Conservation (phyloP, 2,888 invertebrate species). For the Ptilodon capucinus region DNA sequence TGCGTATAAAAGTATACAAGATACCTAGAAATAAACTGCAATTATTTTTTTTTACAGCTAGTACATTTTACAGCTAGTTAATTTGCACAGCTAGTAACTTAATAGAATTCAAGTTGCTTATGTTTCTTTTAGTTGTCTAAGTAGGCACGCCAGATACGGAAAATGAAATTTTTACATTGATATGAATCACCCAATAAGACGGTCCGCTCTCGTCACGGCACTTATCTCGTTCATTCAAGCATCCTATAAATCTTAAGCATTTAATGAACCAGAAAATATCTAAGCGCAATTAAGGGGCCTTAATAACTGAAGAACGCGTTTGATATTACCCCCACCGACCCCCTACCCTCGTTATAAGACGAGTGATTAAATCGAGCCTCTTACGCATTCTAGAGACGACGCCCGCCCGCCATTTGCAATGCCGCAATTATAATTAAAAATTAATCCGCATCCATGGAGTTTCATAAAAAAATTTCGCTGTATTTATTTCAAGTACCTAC, state of each 20-base stretch:
- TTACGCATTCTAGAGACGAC: slow-evolving; percentile 65
- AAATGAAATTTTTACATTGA: slow-evolving; percentile 16
- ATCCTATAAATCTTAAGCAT: slow-evolving; percentile 60
- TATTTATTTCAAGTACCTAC: slow-evolving; percentile 43
- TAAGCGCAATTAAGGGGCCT: slow-evolving; percentile 65
- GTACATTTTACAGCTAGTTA: too few relatives aligned
- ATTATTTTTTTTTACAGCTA: too few relatives aligned
- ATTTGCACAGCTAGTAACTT: too few relatives aligned
- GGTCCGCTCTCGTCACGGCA: slow-evolving; percentile 40
- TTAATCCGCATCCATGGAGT: slow-evolving; percentile 62
- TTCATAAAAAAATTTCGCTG: slow-evolving; percentile 39
- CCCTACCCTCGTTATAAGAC: slow-evolving; percentile 65
- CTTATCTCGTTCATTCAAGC: slow-evolving; percentile 43
- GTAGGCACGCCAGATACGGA: slow-evolving; percentile 15
- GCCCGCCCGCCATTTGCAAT: slow-evolving; percentile 59
- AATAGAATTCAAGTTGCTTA: slow-evolving; percentile 1
- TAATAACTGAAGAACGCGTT: slow-evolving; percentile 74
- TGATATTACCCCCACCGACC: slow-evolving; percentile 56
- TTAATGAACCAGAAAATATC: slow-evolving; percentile 71
- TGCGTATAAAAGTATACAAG: too few relatives aligned
- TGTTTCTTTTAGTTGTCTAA: not conserved
- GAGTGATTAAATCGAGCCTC: slow-evolving; percentile 73
- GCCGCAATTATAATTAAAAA: slow-evolving; percentile 77
- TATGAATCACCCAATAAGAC: slow-evolving; percentile 28
- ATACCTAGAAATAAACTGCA: too few relatives aligned